These are phyloP conservation scores for Tonatia bakeri DNA, from an alignment of 2,113 vertebrate species.

Conservation along the genomic window DNA sequence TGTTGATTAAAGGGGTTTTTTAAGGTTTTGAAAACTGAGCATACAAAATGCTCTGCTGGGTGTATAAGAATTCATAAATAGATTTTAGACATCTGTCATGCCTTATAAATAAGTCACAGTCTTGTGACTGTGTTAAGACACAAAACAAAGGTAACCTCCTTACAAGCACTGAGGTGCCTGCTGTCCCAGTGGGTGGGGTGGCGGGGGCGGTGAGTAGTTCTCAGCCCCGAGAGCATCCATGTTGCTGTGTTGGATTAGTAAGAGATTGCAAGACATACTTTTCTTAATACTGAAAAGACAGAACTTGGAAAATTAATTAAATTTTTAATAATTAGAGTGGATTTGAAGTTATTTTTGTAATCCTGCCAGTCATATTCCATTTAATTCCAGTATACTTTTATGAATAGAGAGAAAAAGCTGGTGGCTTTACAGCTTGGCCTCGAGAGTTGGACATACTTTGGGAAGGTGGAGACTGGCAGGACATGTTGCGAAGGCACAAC, in stretches of 20 bases:
- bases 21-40: background rate
- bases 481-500: background rate
- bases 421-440: background rate
- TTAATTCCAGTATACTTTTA: background rate
- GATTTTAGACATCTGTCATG: background rate
- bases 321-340: constrained; percentile 3
- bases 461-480: background rate
- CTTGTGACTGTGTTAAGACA: background rate
- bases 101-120: background rate
- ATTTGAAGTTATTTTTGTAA: background rate
- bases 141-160: background rate
- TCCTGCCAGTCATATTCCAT: background rate
- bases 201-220: background rate
- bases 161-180: background rate
- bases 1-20: background rate
- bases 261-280: background rate
- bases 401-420: background rate
- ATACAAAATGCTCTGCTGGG: background rate
- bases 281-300: constrained; percentile 16
- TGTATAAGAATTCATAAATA: background rate
- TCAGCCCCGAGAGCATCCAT: background rate
- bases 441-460: background rate
- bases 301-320: background rate
- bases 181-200: background rate
- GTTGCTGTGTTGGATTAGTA: background rate